Conservation (phyloP, 2,888 invertebrate species). For the Archaeoteleia sp. region DNA sequence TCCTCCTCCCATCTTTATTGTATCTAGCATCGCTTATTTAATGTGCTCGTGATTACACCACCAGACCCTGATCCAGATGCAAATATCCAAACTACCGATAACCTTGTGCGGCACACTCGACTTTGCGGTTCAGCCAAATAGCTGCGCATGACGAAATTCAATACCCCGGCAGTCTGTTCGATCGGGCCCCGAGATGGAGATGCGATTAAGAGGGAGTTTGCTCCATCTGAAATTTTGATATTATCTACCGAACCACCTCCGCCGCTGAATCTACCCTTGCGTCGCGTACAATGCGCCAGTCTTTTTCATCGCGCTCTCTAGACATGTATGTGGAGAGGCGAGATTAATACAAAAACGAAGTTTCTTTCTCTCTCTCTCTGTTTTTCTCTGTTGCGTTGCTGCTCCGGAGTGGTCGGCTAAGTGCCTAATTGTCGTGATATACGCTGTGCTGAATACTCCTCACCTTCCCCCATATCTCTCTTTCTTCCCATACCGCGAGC, state of each 20-base stretch:
- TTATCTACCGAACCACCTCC: conserved; percentile 26
- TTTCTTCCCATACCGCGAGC: conserved; percentile 55
- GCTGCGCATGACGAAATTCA: too few relatives aligned
- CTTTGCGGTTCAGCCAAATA: too few relatives aligned
- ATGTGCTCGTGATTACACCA: too few relatives aligned
- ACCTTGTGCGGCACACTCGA: too few relatives aligned
- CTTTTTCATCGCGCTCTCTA: conserved; percentile 19
- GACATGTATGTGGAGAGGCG: conserved; percentile 6
- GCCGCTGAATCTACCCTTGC: background rate
- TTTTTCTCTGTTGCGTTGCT: conserved; percentile 12
- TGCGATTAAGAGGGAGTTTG: too few relatives aligned
- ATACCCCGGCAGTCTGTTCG: too few relatives aligned
- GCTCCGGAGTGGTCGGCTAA: conserved; percentile 48
- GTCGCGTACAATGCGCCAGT: conserved; percentile 20
- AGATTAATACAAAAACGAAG: conserved; percentile 49
- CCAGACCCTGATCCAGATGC: too few relatives aligned
- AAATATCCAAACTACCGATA: too few relatives aligned
- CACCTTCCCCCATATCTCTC: conserved; percentile 52
- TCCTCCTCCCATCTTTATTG: too few relatives aligned
- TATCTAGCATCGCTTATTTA: too few relatives aligned
- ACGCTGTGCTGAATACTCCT: conserved; percentile 51
- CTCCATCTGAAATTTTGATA: conserved; percentile 53
- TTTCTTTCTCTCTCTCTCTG: too few relatives aligned
- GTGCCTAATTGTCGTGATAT: conserved; percentile 61
- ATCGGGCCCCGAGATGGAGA: too few relatives aligned